Evolutionary conservation across 2,113 vertebrate species (phyloP).

Genomic region (Naja naja): DNA sequence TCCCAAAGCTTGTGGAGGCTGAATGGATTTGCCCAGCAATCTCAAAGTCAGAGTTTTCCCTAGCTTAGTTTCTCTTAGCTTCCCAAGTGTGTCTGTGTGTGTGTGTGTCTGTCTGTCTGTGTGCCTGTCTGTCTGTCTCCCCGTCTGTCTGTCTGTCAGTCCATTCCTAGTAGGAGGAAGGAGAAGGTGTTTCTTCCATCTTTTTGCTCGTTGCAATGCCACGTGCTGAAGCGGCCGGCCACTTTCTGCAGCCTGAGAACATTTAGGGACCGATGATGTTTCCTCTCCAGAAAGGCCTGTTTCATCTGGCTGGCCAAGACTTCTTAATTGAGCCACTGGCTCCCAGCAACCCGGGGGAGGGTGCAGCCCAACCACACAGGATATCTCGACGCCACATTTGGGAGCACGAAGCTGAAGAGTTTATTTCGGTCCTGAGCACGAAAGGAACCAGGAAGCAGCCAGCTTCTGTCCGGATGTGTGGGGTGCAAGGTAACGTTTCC

Average conservation of each 20-base stretch:
- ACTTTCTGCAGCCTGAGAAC: background rate
- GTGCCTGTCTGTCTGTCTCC: no score
- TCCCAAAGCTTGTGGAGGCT: background rate
- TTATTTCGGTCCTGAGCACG: background rate
- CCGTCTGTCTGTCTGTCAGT: background rate
- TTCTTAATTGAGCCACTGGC: slow-evolving; percentile 89
- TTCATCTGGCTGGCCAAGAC: slow-evolving; percentile 82
- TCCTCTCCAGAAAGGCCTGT: slow-evolving; percentile 82
- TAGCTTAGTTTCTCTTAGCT: background rate
- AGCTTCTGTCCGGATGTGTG: slow-evolving; percentile 59
- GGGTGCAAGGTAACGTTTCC: slow-evolving; percentile 64
- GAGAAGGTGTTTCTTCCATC: background rate
- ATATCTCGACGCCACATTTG: slow-evolving; percentile 80
- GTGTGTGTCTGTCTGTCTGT: background rate
- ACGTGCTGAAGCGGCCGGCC: background rate
- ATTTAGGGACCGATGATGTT: background rate
- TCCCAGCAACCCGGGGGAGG: slow-evolving; percentile 4
- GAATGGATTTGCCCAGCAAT: background rate
- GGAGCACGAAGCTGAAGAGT: slow-evolving; percentile 20
- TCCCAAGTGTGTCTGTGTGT: background rate
- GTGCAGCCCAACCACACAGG: slow-evolving; percentile 78
- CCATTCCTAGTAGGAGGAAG: background rate
- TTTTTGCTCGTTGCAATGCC: background rate
- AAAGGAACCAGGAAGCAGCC: slow-evolving; percentile 53
- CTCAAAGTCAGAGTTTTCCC: background rate